Evolutionary conservation across 2,113 vertebrate species (phyloP).

Genomic region (Lagenorhynchus albirostris): DNA sequence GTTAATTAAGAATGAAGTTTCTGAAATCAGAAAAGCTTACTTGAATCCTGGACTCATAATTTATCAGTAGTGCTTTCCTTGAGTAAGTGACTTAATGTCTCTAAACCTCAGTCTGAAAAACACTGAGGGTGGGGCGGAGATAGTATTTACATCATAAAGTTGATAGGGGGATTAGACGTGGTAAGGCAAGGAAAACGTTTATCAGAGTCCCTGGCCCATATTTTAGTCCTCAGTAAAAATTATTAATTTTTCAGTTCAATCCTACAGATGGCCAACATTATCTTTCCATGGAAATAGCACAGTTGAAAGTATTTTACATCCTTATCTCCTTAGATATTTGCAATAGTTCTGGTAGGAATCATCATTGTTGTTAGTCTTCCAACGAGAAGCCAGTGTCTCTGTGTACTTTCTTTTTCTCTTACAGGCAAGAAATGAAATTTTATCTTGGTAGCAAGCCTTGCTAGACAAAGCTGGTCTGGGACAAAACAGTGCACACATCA

Average conservation of each 20-base stretch:
- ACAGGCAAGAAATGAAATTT: not conserved
- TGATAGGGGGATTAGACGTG: not conserved
- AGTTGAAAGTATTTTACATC: not conserved
- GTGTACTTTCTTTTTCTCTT: not conserved
- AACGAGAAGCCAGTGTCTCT: not conserved
- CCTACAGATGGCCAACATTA: not conserved
- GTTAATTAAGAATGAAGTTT: not conserved
- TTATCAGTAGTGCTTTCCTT: not conserved
- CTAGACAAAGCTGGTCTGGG: not conserved
- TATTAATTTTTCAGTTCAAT: not conserved
- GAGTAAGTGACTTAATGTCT: not conserved
- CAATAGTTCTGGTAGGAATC: not conserved
- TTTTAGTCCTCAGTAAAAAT: not conserved
- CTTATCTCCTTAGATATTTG: not conserved
- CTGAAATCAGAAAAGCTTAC: not conserved
- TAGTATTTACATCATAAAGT: not conserved
- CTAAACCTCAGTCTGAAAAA: not conserved
- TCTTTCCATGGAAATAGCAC: not conserved
- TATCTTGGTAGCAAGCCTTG: not conserved
- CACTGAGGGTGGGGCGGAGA: not conserved
- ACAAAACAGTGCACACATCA: not conserved
- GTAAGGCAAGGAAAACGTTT: not conserved
- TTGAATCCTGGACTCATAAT: not conserved
- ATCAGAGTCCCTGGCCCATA: not conserved
- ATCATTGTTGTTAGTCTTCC: not conserved